Conservation (phyloP, 2,888 invertebrate genomes). For the Molorchus minor region DNA sequence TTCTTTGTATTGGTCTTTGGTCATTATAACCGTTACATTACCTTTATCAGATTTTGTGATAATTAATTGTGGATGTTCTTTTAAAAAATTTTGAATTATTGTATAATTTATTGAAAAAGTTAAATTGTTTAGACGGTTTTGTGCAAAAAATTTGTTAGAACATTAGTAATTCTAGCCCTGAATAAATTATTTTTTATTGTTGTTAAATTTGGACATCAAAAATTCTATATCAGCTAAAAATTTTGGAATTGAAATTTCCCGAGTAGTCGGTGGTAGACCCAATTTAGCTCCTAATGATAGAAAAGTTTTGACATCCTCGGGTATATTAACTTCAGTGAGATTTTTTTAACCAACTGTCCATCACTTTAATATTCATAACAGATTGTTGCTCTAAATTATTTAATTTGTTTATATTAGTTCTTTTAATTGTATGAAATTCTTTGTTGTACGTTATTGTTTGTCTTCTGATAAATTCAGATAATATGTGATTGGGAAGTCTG, state of each 20-base stretch:
- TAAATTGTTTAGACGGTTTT: background rate
- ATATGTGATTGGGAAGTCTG: too few relatives aligned
- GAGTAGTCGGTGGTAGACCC: conserved; percentile 9
- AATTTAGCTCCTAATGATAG: conserved; percentile 30
- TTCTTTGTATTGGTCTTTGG: conserved; percentile 21
- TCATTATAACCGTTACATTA: conserved; percentile 26
- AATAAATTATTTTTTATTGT: conserved; percentile 4
- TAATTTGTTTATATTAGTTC: too few relatives aligned
- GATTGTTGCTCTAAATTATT: too few relatives aligned
- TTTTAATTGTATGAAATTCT: too few relatives aligned
- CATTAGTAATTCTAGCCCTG: conserved; percentile 13
- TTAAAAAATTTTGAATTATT: conserved; percentile 22
- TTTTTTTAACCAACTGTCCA: too few relatives aligned
- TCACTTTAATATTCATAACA: too few relatives aligned
- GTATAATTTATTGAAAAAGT: background rate
- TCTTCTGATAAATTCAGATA: too few relatives aligned
- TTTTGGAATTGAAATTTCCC: conserved; percentile 5
- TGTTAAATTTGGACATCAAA: conserved; percentile 8
- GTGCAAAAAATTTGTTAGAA: conserved; percentile 20
- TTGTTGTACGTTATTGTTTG: too few relatives aligned
- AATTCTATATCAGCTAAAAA: conserved; percentile 28
- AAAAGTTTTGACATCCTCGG: conserved; percentile 24
- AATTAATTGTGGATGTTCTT: conserved; percentile 17
- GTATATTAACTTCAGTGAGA: conserved; percentile 27
- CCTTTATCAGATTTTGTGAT: conserved; percentile 23